These are phyloP conservation scores for Tyrophagus putrescentiae DNA, from an alignment of 1,140 invertebrate genomes.

Conservation along the genomic window DNA sequence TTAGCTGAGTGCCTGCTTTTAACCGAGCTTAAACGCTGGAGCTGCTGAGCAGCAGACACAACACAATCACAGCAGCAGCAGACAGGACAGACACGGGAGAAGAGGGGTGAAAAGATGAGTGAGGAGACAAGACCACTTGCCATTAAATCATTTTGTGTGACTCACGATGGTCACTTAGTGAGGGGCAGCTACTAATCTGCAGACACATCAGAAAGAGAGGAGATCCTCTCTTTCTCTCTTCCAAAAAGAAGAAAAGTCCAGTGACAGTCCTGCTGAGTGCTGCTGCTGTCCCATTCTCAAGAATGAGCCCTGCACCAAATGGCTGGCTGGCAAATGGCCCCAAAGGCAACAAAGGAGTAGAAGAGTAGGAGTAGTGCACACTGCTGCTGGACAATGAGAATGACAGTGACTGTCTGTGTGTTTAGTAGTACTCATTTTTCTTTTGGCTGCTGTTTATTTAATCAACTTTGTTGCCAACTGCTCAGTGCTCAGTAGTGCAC, in stretches of 20 bases:
- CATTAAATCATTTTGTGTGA: background rate
- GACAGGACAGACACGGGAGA: background rate
- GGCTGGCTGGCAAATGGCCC: background rate
- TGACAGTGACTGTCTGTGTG: background rate
- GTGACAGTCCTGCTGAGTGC: constrained; percentile 13
- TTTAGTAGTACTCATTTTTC: too few species aligned
- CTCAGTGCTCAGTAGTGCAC: too few species aligned
- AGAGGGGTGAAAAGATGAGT: background rate
- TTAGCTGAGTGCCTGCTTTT: too few species aligned
- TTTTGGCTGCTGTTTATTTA: constrained; percentile 14
- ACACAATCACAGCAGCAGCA: background rate
- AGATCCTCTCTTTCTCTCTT: too few species aligned
- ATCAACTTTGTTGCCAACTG: constrained; percentile 11
- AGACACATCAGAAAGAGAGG: background rate
- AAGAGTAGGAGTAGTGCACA: background rate
- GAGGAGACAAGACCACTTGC: background rate
- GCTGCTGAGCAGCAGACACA: background rate
- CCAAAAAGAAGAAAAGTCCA: background rate
- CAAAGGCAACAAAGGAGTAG: constrained; percentile 8
- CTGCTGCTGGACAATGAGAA: background rate
- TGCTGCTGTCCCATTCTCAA: background rate
- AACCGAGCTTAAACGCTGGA: too few species aligned
- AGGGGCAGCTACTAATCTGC: too few species aligned
- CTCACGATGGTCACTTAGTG: too few species aligned
- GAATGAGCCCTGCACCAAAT: background rate